These are phyloP conservation scores for Volucella inanis DNA, from an alignment of 2,888 invertebrate species.

Conservation along the genomic window DNA sequence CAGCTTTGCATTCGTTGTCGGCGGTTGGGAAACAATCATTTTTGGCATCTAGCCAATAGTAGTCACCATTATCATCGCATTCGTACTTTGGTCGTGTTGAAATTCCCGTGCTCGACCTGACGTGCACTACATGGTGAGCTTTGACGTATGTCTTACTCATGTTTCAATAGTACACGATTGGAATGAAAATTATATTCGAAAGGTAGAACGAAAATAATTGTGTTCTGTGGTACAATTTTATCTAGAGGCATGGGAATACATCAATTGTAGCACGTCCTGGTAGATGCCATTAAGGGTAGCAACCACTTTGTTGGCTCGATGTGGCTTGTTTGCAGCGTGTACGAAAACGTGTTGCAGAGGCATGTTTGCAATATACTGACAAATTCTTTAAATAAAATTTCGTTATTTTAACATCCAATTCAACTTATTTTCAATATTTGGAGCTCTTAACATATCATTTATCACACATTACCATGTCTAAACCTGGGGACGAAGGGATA, in stretches of 20 bases:
- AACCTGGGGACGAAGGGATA: no score
- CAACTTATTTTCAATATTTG: no score
- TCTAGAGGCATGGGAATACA: background rate
- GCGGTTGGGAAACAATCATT: conserved; percentile 51
- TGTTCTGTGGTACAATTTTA: conserved; percentile 23
- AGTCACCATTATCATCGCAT: conserved; percentile 16
- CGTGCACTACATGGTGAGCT: conserved; percentile 4
- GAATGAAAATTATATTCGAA: conserved; percentile 2
- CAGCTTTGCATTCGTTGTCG: conserved; percentile 28
- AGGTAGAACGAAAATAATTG: conserved; percentile 2
- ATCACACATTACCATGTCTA: no score
- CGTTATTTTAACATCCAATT: no score
- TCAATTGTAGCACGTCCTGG: background rate
- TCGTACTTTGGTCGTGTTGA: background rate
- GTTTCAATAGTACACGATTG: background rate
- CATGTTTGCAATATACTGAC: no score
- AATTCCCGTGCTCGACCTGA: background rate
- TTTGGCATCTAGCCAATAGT: conserved; percentile 46
- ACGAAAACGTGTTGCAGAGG: no score
- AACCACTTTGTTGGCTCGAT: conserved; percentile 16
- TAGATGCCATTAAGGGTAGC: background rate
- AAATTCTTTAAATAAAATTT: no score
- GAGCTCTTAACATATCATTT: no score
- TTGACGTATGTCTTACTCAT: conserved; percentile 5
- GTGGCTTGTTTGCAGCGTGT: no score